Conservation (phyloP, 2,888 invertebrate species). For the Philonicus albiceps region DNA sequence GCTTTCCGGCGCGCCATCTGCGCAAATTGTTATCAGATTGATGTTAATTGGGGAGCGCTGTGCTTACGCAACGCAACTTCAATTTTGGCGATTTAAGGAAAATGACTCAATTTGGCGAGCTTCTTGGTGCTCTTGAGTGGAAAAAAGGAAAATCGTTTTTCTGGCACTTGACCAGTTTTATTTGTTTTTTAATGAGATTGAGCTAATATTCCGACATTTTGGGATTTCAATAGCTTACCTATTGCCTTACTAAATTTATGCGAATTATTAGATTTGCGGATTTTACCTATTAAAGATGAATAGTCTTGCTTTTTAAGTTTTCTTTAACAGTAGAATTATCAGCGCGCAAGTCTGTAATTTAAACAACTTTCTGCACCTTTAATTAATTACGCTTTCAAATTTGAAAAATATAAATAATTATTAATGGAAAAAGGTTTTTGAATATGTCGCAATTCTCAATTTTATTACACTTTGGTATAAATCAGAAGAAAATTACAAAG, state of each 20-base stretch:
- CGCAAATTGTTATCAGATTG: slow-evolving; percentile 33
- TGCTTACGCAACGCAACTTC: neutral
- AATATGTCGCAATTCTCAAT: too few relatives aligned
- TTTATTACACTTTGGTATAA: too few relatives aligned
- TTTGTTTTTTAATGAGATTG: neutral
- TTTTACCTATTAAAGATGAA: too few relatives aligned
- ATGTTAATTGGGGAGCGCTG: neutral
- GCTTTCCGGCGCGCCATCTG: slow-evolving; percentile 14
- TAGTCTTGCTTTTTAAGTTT: too few relatives aligned
- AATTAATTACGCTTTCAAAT: too few relatives aligned
- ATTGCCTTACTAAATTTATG: neutral
- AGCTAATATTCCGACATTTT: neutral
- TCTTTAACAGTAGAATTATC: too few relatives aligned
- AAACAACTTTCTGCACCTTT: too few relatives aligned
- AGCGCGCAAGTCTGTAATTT: too few relatives aligned
- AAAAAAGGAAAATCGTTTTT: neutral
- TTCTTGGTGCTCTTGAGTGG: neutral
- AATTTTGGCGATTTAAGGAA: neutral
- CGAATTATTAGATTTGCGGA: neutral
- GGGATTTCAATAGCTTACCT: neutral
- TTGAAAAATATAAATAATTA: too few relatives aligned
- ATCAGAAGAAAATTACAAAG: too few relatives aligned
- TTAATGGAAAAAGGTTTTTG: too few relatives aligned
- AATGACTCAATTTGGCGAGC: neutral
- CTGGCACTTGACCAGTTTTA: neutral